A percentile compares a stretch with the other conserved stretches of the same genome.
Conservation (phyloP, 2,797 vertebrate species). For the Sparus aurata region DNA sequence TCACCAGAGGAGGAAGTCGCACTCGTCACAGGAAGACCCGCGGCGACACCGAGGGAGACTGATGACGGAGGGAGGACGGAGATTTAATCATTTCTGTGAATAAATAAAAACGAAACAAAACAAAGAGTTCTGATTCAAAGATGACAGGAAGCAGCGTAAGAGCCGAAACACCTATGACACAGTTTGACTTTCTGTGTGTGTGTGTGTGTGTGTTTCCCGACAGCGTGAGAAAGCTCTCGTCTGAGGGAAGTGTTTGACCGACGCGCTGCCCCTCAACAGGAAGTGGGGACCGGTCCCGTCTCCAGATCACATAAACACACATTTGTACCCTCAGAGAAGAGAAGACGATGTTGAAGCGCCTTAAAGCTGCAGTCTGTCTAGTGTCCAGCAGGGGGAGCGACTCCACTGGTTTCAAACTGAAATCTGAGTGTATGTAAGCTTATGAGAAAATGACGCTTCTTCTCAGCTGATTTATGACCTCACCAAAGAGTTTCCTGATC, state of each 20-base stretch:
- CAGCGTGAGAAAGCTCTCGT: constrained; percentile 74
- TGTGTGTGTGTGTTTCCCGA: constrained; percentile 20
- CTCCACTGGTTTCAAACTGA: too few relatives aligned
- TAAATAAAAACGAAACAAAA: neutral
- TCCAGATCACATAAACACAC: constrained; percentile 10
- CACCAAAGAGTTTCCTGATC: too few relatives aligned
- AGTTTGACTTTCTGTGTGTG: neutral
- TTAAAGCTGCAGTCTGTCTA: too few relatives aligned
- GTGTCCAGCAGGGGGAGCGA: too few relatives aligned
- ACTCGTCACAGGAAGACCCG: constrained; percentile 15
- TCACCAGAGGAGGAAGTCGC: constrained; percentile 56
- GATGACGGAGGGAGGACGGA: neutral
- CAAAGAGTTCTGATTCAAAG: too few relatives aligned
- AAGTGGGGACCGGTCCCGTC: constrained; percentile 47
- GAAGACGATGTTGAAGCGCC: too few relatives aligned
- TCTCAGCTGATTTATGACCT: too few relatives aligned
- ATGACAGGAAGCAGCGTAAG: neutral
- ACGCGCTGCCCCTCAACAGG: constrained; percentile 57
- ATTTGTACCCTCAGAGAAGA: too few relatives aligned
- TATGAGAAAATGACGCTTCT: too few relatives aligned
- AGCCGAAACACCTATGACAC: neutral
- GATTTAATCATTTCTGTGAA: neutral
- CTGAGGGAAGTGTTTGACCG: constrained; percentile 56
- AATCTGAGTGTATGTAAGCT: too few relatives aligned
- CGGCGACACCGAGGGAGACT: constrained; percentile 13